These are phyloP conservation scores for Pachycephus smyrnensis DNA, from an alignment of 2,888 invertebrate species.

Conservation along the genomic window DNA sequence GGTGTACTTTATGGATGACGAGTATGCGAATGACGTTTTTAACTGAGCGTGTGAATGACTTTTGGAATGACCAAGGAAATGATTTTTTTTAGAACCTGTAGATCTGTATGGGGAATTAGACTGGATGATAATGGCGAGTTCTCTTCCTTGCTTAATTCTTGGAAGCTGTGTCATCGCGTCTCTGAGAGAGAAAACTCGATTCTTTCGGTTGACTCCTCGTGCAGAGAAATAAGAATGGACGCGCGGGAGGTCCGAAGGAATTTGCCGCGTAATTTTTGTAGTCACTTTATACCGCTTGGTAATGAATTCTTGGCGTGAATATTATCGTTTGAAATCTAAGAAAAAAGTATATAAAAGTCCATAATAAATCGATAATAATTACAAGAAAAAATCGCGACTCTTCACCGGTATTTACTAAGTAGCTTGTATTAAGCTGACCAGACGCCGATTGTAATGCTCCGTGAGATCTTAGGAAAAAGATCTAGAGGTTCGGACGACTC, in stretches of 20 bases:
- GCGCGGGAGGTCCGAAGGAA: constrained; percentile 62
- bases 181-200: not conserved
- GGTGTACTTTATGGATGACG: not conserved
- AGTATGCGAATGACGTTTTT: not conserved
- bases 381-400: not conserved
- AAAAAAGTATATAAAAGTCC: not conserved
- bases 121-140: not conserved
- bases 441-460: not conserved
- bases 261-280: constrained; percentile 62
- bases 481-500: not conserved
- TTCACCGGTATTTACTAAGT: not conserved
- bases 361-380: not conserved
- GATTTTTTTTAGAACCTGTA: not conserved
- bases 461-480: not conserved
- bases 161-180: not conserved
- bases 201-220: not conserved
- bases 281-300: constrained; percentile 50
- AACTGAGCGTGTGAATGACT: too few relatives aligned
- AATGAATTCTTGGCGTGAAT: constrained; percentile 28
- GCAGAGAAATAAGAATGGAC: not conserved
- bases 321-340: not conserved
- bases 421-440: not conserved
- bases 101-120: not conserved
- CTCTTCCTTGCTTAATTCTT: not conserved
- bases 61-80: not conserved